Conservation (phyloP, 2,797 vertebrate genomes). For the Siniperca scherzeri region DNA sequence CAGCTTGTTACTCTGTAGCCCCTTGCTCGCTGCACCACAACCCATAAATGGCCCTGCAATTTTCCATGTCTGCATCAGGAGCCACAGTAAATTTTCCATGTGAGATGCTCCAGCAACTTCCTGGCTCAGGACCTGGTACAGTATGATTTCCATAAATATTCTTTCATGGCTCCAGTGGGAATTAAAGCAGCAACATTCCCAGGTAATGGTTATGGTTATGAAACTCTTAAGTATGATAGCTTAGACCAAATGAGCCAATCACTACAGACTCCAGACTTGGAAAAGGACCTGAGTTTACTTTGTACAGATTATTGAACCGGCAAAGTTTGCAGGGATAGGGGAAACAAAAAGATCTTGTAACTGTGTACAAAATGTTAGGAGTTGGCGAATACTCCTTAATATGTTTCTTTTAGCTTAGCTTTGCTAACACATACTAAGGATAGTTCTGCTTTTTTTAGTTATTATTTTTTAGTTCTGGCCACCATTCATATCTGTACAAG, state of each 20-base stretch:
- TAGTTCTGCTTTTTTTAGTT: neutral
- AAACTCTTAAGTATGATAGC: conserved; percentile 16
- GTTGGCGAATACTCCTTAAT: neutral
- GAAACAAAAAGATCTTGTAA: neutral
- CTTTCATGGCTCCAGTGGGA: conserved; percentile 39
- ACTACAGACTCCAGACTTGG: neutral
- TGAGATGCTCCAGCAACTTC: conserved; percentile 26
- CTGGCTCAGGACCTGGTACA: conserved; percentile 33
- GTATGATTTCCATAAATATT: conserved; percentile 55
- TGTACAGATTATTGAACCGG: too few species aligned
- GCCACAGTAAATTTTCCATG: conserved; percentile 56
- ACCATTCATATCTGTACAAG: neutral
- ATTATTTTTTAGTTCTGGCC: neutral
- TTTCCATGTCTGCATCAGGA: conserved; percentile 53
- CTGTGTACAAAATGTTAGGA: neutral
- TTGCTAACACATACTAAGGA: neutral
- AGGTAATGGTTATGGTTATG: conserved; percentile 25
- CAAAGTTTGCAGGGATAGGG: too few species aligned
- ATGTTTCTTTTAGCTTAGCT: neutral
- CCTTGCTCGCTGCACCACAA: conserved; percentile 28
- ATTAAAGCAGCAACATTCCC: conserved; percentile 44
- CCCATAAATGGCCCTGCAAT: conserved; percentile 62
- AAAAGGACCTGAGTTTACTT: too few species aligned
- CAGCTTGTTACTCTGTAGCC: neutral
- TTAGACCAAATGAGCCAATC: neutral